Conservation (phyloP, 2,113 vertebrate species). For the Hippolais icterina region DNA sequence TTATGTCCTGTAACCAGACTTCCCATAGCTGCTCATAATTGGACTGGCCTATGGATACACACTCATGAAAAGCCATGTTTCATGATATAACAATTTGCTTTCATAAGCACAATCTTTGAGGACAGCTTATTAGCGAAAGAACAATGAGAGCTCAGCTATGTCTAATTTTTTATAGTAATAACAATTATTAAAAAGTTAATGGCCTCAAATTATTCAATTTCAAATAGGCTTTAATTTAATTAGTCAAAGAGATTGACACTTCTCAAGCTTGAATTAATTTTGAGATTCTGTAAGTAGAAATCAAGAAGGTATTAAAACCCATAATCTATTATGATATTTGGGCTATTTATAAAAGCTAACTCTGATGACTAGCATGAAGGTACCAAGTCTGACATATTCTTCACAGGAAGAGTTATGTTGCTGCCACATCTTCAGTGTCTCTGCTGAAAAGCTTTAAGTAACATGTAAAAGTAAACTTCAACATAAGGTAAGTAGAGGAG, state of each 20-base stretch:
- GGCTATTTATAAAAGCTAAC: background rate
- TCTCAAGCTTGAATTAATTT: conserved; percentile 2
- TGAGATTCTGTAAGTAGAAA: background rate
- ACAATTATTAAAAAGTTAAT: background rate
- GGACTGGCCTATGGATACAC: background rate
- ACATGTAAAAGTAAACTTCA: background rate
- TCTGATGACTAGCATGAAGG: background rate
- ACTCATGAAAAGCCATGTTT: background rate
- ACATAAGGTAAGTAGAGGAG: background rate
- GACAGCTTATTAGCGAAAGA: background rate
- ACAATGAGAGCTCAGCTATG: background rate
- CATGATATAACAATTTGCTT: background rate
- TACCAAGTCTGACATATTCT: background rate
- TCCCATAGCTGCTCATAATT: background rate
- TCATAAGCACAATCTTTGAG: background rate
- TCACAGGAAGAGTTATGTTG: background rate
- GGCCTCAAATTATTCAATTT: conserved; percentile 11
- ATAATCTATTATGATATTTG: background rate
- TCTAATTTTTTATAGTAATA: background rate
- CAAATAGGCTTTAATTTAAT: conserved; percentile 41
- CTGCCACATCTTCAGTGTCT: background rate
- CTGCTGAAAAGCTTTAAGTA: background rate
- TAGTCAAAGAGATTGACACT: conserved; percentile 9
- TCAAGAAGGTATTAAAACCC: background rate
- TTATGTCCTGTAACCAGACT: background rate